phyloP scores from a whole-genome alignment of 2,797 vertebrate genomes.

The Avahi laniger region DNA sequence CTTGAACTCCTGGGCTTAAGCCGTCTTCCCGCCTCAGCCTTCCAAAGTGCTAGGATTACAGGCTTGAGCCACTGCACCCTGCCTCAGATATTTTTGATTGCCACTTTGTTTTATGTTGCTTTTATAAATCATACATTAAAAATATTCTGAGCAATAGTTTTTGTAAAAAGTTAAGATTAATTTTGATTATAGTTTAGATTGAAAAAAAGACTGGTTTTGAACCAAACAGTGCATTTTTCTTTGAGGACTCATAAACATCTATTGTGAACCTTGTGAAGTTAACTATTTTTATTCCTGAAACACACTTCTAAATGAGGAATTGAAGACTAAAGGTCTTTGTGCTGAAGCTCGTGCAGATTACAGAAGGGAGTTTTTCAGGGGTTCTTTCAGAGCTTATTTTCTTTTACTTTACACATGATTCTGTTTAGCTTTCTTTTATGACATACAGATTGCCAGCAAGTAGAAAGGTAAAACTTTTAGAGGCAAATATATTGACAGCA shows the following conservation, averaged over 20 bases:
- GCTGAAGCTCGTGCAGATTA: not conserved
- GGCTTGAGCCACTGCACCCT: not conserved
- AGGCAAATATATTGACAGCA: not conserved
- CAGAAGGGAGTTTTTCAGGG: not conserved
- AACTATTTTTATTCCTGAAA: not conserved
- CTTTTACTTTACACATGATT: not conserved
- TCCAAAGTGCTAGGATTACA: not conserved
- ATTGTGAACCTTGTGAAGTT: not conserved
- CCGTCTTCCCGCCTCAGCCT: not conserved
- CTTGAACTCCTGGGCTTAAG: not conserved
- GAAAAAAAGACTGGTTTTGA: not conserved
- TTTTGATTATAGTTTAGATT: slow-evolving; percentile 20
- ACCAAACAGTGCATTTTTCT: not conserved
- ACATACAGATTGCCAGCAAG: not conserved
- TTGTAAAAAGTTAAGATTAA: not conserved
- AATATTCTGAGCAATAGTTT: not conserved
- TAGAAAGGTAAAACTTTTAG: slow-evolving; percentile 1
- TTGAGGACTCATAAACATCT: not conserved
- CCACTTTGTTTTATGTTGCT: not conserved
- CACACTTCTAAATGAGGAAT: not conserved
- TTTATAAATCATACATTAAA: not conserved
- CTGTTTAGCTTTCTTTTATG: not conserved
- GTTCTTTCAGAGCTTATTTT: not conserved
- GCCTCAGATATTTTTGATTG: not conserved
- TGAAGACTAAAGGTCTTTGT: not conserved